Evolutionary conservation across 2,888 invertebrate species (phyloP).

Genomic region (Thymelicus lineola): DNA sequence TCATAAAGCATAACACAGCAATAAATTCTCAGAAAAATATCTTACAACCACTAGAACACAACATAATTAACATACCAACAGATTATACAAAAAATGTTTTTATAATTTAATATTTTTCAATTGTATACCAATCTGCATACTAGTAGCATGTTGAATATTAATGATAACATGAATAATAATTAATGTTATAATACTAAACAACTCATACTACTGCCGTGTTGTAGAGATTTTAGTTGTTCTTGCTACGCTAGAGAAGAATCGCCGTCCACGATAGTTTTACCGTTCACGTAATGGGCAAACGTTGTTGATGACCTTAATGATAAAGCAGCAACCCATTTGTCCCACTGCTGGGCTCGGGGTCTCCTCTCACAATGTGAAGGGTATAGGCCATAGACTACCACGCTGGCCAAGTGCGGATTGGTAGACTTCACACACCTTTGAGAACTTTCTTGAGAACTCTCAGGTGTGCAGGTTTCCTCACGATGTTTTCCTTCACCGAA

Average conservation of each 20-base stretch:
- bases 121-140: constrained; percentile 6
- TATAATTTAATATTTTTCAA: constrained; percentile 1
- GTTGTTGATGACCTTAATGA: constrained; percentile 26
- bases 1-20: not conserved
- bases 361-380: too few relatives aligned
- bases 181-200: constrained; percentile 7
- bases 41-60: not conserved
- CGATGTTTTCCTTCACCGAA: too few relatives aligned
- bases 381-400: too few relatives aligned
- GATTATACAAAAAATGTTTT: constrained; percentile 6
- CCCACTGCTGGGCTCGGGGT: too few relatives aligned
- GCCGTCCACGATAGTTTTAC: constrained; percentile 17
- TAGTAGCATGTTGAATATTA: constrained; percentile 12
- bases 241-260: not conserved
- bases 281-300: constrained; percentile 16
- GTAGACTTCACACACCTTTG: too few relatives aligned
- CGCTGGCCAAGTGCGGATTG: too few relatives aligned
- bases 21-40: not conserved
- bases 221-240: not conserved
- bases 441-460: too few relatives aligned
- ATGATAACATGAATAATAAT: constrained; percentile 13
- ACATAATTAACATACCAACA: constrained; percentile 4
- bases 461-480: too few relatives aligned
- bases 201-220: not conserved
- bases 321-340: too few relatives aligned